Percentiles rank a stretch among this genome's conserved stretches.
Evolutionary conservation across 92 coral and sea anemone genomes (phyloP).

Genomic region (Anthopleura xanthogrammica): DNA sequence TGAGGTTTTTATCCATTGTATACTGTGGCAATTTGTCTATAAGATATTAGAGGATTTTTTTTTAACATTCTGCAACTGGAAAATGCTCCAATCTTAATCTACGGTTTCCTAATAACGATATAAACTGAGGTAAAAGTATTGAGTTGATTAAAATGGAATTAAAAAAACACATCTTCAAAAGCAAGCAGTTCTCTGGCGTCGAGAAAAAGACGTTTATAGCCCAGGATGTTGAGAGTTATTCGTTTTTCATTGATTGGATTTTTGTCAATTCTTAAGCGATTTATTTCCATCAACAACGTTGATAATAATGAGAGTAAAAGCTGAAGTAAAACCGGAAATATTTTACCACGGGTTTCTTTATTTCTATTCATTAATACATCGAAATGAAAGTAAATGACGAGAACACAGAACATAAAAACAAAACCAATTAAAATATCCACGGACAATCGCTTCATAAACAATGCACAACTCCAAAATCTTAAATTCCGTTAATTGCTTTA

Average conservation of each 20-base stretch:
- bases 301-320: no score
- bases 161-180: background rate
- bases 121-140: no score
- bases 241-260: no score
- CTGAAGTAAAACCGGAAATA: background rate
- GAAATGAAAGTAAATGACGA: background rate
- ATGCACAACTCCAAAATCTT: background rate
- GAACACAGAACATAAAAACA: no score
- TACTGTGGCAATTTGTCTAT: background rate
- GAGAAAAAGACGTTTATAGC: no score
- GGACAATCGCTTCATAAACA: slow-evolving; percentile 18
- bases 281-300: no score
- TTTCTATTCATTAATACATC: slow-evolving; percentile 14
- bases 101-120: no score
- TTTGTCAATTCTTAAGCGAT: no score
- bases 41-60: background rate
- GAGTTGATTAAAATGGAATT: no score
- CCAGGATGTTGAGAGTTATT: no score
- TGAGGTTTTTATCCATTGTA: background rate
- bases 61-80: background rate
- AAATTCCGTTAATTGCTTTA: slow-evolving; percentile 9
- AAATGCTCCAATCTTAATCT: no score
- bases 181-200: background rate
- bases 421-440: slow-evolving; percentile 10
- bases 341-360: background rate